Base-by-base conservation (phyloP, 2,888 invertebrate genomes). In the Hermaeophaga mercurialis region DNA sequence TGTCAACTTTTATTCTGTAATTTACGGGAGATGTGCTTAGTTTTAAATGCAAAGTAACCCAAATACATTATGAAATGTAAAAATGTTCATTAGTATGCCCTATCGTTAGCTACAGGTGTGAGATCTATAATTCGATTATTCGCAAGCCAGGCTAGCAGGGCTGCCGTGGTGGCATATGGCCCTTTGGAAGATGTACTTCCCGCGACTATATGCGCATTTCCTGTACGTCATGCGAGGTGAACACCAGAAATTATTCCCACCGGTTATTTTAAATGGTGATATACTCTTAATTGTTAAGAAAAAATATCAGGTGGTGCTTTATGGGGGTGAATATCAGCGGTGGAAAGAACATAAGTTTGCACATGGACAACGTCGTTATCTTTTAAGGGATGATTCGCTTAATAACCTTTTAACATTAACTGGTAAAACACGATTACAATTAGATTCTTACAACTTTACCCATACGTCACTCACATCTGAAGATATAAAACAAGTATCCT, bases 221-320 rank as follows among this genome's bases (percentile, higher is more conserved):
- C 75, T 70, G 72, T 70, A 65, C 67, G 75, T 76, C 75, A 75
- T 73, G 76, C 75, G 70, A 75, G 63, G 70, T 73, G 68, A 65
- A 72, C 73, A 71, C 67, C 67, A 68, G 68, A 66, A 70, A 68
- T 2, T 59, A 63, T 43, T 62, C 64, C 65, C 71, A 58, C 54
- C 48, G 56, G 38, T n/a, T 1, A 7, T 6, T 34, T 3, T 11
- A 7, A 11, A n/a, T 26, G 50, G 33, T 71, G 70, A 69, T 68
- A 69, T 68, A 68, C 71, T 68, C 70, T 67, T 71, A 71, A 68
- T 70, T 67, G 71, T 67, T 71, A 71, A 72, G 71, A 65, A 58
- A 52, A 63, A 59, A 55, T 22, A 70, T 71, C 71, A 70, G 64
- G 69, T 65, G 65, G 63, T 66, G 65, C 54, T 26, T 44, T 62